Evolutionary conservation across 2,797 vertebrate species (phyloP), one percentile per base, ranked within the genome.

Genomic region (Microctenopoma stevenorrisi): DNA sequence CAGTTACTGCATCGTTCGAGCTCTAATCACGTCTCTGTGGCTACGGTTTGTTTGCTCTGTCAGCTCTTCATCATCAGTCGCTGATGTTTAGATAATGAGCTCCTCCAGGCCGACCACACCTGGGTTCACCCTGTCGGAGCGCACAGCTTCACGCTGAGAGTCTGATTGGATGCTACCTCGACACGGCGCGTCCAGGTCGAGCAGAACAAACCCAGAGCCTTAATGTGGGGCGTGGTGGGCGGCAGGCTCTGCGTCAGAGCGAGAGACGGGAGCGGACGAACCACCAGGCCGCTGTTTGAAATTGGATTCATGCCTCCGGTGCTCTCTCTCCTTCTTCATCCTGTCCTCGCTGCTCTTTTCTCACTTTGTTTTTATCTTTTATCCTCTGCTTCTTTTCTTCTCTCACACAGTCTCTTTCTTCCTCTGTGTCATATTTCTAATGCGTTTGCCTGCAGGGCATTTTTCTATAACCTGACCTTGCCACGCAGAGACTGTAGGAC

Each of bases 401-500:
- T 43, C 25, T 55, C 40, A 50, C 33, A 14, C 3, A 28, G 9
- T 55, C 60, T 10, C 51, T 12, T 43, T 35, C 68, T 51, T 6
- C 22, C 38, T 44, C 65, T 59, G 62, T 57, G 25, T 80, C 81
- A 72, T 77, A 75, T 77, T 88, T 69, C 54, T 69, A 72, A 88
- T 84, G 76, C 56, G 33, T 80, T 84, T 86, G 83, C 79, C 88
- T 85, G 76, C 83, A 63, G 85, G 85, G 67, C 73, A 26, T 87
- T 70, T 81, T 53, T 76, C 71, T 80, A 54, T 61, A 82, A 77
- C 70, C 82, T 76, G 82, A 88, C 87, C 79, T 89, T 88, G 87
- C 60, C 52, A 66, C 35, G 4, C 64, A 81, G 79, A 18, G 40
- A 84, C 83, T 86, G 86, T 82, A 86, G 79, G 76, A 86, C 79